Base-by-base conservation (phyloP, 2,888 invertebrate species). In the Julus scandinavius region DNA sequence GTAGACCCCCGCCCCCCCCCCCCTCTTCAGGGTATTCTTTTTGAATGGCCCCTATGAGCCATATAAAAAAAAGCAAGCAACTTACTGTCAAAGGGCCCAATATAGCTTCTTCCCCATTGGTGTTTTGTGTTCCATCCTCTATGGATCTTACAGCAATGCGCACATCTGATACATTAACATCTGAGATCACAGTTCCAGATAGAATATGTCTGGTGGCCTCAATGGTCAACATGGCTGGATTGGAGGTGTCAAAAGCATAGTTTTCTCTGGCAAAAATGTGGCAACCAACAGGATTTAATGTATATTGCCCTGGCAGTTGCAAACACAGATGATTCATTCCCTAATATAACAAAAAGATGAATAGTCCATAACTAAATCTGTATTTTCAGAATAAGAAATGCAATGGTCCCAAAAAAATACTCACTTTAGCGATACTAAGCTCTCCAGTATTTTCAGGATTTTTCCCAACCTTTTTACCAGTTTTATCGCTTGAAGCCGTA, bases 321-420 rank as follows among this genome's bases (percentile, higher is more conserved):
- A 98, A 94, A 92, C 98, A 98, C 91, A 96, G 94, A 72, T 94
- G 93, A 88, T 95, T 95, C 29, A 94, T 93, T 0, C 97, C 97
- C 86, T 85, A 7, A 7, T 38, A 7, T 15, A 80, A 80, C 7
- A 80, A 38, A 80, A 38, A 13, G 2, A 80, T 80, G 29, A 0
- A 29, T 1, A 29, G 29, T 29, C 1, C 29, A 1, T 20, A 72
- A 54, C 15, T 17, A 17, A 54, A 54, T 2, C 38, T 38, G 9
- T 80, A 80, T 15, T 7, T 40, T 38, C 38, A 80, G 13, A 80
- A 80, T 45, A 54, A 80, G 2, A 38, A 38, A 80, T 15, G 13
- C 6, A 38, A 54, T 17, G 54, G 29, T 29, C 29, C 13, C 29
- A 2, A 13, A 13, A 13, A 54, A 80, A 38, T 15, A 83, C 41